Base-by-base conservation (phyloP, 2,797 vertebrate species). In the Lacerta viridis region DNA sequence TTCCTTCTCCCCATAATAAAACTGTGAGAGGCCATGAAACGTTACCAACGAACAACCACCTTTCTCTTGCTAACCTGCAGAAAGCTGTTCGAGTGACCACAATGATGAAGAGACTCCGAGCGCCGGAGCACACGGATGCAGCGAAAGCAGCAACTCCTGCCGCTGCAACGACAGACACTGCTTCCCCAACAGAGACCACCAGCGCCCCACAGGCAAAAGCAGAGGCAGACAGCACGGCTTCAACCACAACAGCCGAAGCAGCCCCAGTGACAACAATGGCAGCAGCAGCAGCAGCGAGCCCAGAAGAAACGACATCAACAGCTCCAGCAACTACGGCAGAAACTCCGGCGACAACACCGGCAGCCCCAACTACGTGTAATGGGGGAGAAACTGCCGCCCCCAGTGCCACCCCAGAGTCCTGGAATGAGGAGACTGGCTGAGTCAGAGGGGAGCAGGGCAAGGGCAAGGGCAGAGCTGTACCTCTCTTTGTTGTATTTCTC, bases 1-100 rank as follows among this genome's bases (percentile, higher is more conserved):
- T 17, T 4, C 71, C 17, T 72, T 80, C 15, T 10, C 64, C 43
- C 43, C 1, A 41, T 50, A 74, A 33, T 43, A 39, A 61, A 72
- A 55, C 29, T n/a, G 41, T 7, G 41, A 85, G 50, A 17, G 13
- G 71, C 27, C 36, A 50, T 15, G 7, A 74, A 75, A 81, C 83
- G 84, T 82, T 39, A 86, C 68, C 90, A n/a, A 75, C 23, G 5
- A 68, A 72, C 46, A 46, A 43, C 66, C 61, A 80, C 55, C 85
- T 69, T 71, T 87, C 83, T 3, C 76, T 76, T 39, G 80, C 86
- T 2, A 80, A 78, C 80, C 92, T 76, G 29, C 97, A 99, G 99
- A 99, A 99, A 98, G 99, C 99, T 0, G 98, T 99, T 83, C 97
- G 99, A 85, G 99, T 99, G 94, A 99, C 99, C 80, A 99, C 99